Evolutionary conservation across 2,888 invertebrate species (phyloP), one percentile per base, ranked within the genome.

Genomic region (Ophion ellenae): DNA sequence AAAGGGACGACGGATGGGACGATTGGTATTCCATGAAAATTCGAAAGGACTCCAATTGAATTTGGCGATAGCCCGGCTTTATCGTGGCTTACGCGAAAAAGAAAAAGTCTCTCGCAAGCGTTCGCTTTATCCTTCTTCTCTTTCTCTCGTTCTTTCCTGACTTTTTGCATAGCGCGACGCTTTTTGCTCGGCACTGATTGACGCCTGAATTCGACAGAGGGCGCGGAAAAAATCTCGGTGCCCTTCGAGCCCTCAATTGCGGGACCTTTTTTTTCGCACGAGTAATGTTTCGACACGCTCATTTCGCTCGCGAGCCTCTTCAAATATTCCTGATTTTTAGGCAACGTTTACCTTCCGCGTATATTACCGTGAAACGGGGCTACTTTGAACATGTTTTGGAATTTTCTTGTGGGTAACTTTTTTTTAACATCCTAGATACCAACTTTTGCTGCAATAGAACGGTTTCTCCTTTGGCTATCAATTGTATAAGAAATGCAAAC

Each of bases 11-110:
- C 67, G 61, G 61, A 7, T 61, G 80, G 85, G 32, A 53, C 81
- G 73, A 89, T 91, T 92, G 89, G 90, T 91, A 92, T 92, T 92
- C 93, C 88, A 87, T 84, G 90, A 89, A 91, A 90, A 91, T 89
- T 90, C 87, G 89, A 79, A 87, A 87, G 84, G 83, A 57, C 88
- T 88, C 87, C 91, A 92, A 93, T 92, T 91, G 92, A 92, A 91
- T 93, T 92, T 91, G 81, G 84, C 45, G 80, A 87, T 84, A 76
- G 24, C 77, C 73, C 73, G 81, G 78, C 74, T 86, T 81, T 75
- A 66, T 74, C 83, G 80, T 20, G 81, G 83, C 85, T 88, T 86
- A 85, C 66, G 82, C 87, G 20, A n/a, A 24, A 61, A 61, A 24
- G 20, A 61, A 61, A 77, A 85, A 81, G 67, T 76, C 75, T 82